These are phyloP conservation scores for Pseudoips prasinana DNA, from an alignment of 2,888 invertebrate species.

Conservation along the genomic window DNA sequence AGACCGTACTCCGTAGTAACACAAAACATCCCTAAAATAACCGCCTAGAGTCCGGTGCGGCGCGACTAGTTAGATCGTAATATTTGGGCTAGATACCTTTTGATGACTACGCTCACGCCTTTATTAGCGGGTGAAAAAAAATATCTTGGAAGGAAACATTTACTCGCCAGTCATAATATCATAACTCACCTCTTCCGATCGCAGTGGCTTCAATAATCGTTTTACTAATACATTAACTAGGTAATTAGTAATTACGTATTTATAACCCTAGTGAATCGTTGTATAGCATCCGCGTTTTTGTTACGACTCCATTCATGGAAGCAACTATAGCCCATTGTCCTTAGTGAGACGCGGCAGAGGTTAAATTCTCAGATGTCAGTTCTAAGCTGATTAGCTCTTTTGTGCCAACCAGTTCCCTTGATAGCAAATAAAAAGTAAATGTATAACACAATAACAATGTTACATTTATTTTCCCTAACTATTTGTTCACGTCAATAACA, in stretches of 20 bases:
- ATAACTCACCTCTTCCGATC: too few relatives aligned
- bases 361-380: constrained; percentile 25
- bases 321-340: constrained; percentile 54
- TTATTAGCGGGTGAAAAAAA: too few relatives aligned
- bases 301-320: constrained; percentile 49
- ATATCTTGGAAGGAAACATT: too few relatives aligned
- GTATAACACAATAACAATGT: not conserved
- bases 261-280: constrained; percentile 30
- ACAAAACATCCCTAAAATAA: too few relatives aligned
- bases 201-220: too few relatives aligned
- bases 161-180: too few relatives aligned
- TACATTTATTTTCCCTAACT: constrained; percentile 16
- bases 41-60: too few relatives aligned
- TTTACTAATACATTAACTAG: too few relatives aligned
- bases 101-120: too few relatives aligned
- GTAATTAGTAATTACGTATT: constrained; percentile 35
- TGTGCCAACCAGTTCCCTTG: constrained; percentile 21
- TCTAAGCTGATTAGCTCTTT: constrained; percentile 16
- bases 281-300: constrained; percentile 64
- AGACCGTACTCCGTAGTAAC: too few relatives aligned
- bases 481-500: constrained; percentile 17
- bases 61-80: too few relatives aligned
- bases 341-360: constrained; percentile 34
- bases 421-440: constrained; percentile 13
- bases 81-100: too few relatives aligned